A percentile compares a stretch with the other conserved stretches of the same genome.
phyloP scores from a whole-genome alignment of 2,797 vertebrate genomes.

The Sebastes taczanowskii region DNA sequence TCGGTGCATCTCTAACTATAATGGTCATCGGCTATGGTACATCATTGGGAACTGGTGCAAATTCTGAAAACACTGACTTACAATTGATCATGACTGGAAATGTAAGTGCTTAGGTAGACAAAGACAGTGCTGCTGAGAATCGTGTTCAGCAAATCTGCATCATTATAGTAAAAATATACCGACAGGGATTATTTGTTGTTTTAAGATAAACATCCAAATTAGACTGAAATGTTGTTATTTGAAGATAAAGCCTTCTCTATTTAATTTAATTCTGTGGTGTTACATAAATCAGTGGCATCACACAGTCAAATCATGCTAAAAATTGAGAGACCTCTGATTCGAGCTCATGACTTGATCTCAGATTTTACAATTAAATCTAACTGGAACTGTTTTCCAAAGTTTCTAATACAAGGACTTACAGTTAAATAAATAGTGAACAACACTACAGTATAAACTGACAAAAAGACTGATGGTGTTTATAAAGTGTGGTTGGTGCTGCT shows the following conservation, averaged over 20 bases:
- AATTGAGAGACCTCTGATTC: background rate
- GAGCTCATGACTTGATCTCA: background rate
- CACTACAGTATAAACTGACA: background rate
- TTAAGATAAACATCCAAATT: background rate
- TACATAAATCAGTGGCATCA: constrained; percentile 18
- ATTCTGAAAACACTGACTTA: background rate
- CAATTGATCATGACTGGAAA: background rate
- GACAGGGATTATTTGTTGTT: background rate
- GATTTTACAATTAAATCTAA: background rate
- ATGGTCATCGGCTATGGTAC: background rate
- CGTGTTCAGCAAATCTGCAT: background rate
- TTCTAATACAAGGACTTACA: background rate
- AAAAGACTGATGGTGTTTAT: background rate
- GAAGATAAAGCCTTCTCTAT: background rate
- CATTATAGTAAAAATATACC: background rate
- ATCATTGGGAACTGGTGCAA: background rate
- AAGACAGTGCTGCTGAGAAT: background rate
- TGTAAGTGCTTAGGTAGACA: background rate
- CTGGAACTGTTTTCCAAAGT: background rate
- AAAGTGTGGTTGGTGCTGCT: background rate
- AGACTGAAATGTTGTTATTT: background rate
- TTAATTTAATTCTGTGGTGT: background rate
- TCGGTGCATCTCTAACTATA: too few relatives aligned
- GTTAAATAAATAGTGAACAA: background rate
- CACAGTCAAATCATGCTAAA: background rate